Base-by-base conservation (phyloP, 2,888 invertebrate genomes). In the Acanthosepion lycidas region DNA sequence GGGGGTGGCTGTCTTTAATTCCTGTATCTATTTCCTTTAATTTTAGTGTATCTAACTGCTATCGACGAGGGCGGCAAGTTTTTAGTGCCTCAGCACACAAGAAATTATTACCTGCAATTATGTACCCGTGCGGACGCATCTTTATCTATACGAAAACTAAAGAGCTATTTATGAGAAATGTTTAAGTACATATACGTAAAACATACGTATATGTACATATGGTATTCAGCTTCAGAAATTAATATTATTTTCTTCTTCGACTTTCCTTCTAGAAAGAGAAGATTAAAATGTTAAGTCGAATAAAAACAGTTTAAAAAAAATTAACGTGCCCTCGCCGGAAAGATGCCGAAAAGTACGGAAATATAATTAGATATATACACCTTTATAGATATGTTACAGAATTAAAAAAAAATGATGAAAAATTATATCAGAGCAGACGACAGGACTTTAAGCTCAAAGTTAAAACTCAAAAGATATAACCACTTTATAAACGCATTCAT, bases 21-120 rank as follows among this genome's bases (percentile, higher is more conserved):
- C 78, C n/a, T 78, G 78, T 78, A 78, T 78, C 78, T 78, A 78
- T 78, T 78, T 78, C 78, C 78, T 78, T 78, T 78, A 78, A 78
- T 78, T 78, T 78, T 78, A 78, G 78, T n/a, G 78, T 78, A n/a
- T 78, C 78, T 78, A 78, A 78, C 78, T 78, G 78, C 78, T 78
- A 78, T 78, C 78, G 78, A 78, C 78, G 78, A 78, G 78, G 78
- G 78, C 78, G 78, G 78, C 78, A 33, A 78, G 78, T n/a, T 33
- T n/a, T 78, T 33, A 33, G 78, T 78, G 78, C 23, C n/a, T 12
- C n/a, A 33, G 78, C 33, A 78, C n/a, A 78, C 78, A 78, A n/a
- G 78, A 78, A 78, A n/a, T 78, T 78, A 78, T 33, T 12, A 78
- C 78, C n/a, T 78, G 78, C 78, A 78, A 78, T 78, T 78, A 78